These are phyloP conservation scores for Gadus macrocephalus DNA, from an alignment of 2,113 vertebrate genomes.

Conservation along the genomic window DNA sequence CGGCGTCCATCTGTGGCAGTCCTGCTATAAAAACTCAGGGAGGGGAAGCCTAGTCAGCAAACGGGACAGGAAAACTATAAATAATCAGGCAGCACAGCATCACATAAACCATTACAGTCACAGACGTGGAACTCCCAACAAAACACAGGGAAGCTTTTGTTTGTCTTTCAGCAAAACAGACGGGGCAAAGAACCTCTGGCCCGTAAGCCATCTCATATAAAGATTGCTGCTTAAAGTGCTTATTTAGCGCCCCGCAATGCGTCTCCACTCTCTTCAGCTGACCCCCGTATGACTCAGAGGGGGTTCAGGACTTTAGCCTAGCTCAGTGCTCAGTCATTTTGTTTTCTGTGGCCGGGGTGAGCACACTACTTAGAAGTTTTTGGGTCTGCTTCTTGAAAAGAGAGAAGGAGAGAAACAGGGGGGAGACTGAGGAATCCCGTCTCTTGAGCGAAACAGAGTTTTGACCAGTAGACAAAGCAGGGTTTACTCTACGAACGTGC, in stretches of 20 bases:
- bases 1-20: no score
- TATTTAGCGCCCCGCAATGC: constrained; percentile 29
- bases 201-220: constrained; percentile 32
- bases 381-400: constrained; percentile 41
- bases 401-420: constrained; percentile 40
- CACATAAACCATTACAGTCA: not conserved
- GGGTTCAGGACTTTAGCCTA: constrained; percentile 49
- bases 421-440: not conserved
- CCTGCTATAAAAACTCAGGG: not conserved
- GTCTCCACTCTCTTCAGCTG: constrained; percentile 19
- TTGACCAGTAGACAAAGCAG: constrained; percentile 12
- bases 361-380: constrained; percentile 27
- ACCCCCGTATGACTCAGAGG: constrained; percentile 24
- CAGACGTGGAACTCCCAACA: not conserved
- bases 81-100: constrained; percentile 5
- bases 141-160: not conserved
- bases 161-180: constrained; percentile 39
- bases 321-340: constrained; percentile 49
- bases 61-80: not conserved
- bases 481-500: not conserved
- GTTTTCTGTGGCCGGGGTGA: constrained; percentile 39
- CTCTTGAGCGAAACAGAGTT: constrained; percentile 21
- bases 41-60: constrained; percentile 10
- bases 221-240: constrained; percentile 28
- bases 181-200: constrained; percentile 12